Evolutionary conservation across 2,113 vertebrate genomes (phyloP).

Genomic region (Antechinus flavipes): DNA sequence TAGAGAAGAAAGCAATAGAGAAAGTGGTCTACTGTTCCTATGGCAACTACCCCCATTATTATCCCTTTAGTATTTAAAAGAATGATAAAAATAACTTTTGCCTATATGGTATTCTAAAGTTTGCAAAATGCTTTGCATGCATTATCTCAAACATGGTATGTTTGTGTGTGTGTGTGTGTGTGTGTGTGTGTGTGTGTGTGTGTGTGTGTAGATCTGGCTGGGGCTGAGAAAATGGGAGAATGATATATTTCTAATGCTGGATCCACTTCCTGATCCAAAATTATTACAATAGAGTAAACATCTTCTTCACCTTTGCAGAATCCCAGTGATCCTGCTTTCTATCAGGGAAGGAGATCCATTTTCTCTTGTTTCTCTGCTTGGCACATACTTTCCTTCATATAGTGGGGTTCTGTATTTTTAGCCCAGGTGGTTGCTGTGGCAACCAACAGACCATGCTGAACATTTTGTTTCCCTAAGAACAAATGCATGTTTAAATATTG

Average conservation of each 20-base stretch:
- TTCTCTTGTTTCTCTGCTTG: constrained; percentile 65
- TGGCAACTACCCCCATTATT: background rate
- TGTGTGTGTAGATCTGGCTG: background rate
- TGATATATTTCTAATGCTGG: background rate
- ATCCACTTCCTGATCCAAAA: background rate
- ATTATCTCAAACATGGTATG: background rate
- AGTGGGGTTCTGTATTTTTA: constrained; percentile 86
- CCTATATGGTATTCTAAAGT: background rate
- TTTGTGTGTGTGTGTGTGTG: background rate
- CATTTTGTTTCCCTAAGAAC: constrained; percentile 88
- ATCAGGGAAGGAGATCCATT: constrained; percentile 32
- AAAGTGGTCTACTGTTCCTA: background rate
- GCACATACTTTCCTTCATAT: constrained; percentile 64
- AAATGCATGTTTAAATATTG: constrained; percentile 87
- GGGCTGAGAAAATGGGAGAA: background rate
- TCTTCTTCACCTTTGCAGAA: background rate
- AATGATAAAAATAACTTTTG: background rate
- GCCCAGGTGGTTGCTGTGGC: constrained; percentile 85
- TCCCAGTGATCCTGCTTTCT: background rate
- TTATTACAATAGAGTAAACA: background rate
- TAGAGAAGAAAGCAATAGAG: background rate
- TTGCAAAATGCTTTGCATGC: background rate
- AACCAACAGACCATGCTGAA: constrained; percentile 86
- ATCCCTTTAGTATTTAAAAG: background rate
- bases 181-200: background rate